Conservation (phyloP, 2,113 vertebrate genomes). For the Forbesichthys papilliferus region DNA sequence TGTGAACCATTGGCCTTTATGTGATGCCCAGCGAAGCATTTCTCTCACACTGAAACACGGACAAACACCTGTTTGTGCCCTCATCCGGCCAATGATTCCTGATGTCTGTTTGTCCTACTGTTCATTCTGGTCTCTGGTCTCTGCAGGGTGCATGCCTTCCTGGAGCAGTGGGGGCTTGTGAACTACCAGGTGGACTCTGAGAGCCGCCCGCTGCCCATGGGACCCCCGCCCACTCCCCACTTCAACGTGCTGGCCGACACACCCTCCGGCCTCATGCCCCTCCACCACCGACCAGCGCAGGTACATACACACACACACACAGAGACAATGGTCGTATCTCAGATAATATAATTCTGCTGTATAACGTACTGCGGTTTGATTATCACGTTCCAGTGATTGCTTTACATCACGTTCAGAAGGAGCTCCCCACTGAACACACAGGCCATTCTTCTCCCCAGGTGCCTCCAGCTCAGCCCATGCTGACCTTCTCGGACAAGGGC, state of each 20-base stretch:
- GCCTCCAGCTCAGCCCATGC: slow-evolving; percentile 91
- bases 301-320: slow-evolving; percentile 38
- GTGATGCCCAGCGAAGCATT: neutral
- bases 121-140: slow-evolving; percentile 4
- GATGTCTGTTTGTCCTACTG: neutral
- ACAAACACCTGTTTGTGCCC: too few species aligned
- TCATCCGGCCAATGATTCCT: too few species aligned
- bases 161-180: slow-evolving; percentile 98
- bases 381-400: neutral
- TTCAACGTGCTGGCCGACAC: slow-evolving; percentile 96
- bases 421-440: neutral
- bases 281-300: slow-evolving; percentile 81
- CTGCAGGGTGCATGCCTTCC: slow-evolving; percentile 89
- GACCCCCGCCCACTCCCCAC: slow-evolving; percentile 94
- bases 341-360: too few species aligned
- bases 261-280: slow-evolving; percentile 91
- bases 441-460: slow-evolving; percentile 69
- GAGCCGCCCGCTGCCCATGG: slow-evolving; percentile 93
- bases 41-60: neutral
- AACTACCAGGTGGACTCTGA: slow-evolving; percentile 99
- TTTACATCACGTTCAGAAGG: neutral
- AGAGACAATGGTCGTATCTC: too few species aligned
- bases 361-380: neutral
- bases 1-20: too few species aligned
- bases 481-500: slow-evolving; percentile 89